A percentile compares a stretch with the other conserved stretches of the same genome.
Conservation (phyloP, 2,113 vertebrate genomes). For the Lipotes vexillifer region DNA sequence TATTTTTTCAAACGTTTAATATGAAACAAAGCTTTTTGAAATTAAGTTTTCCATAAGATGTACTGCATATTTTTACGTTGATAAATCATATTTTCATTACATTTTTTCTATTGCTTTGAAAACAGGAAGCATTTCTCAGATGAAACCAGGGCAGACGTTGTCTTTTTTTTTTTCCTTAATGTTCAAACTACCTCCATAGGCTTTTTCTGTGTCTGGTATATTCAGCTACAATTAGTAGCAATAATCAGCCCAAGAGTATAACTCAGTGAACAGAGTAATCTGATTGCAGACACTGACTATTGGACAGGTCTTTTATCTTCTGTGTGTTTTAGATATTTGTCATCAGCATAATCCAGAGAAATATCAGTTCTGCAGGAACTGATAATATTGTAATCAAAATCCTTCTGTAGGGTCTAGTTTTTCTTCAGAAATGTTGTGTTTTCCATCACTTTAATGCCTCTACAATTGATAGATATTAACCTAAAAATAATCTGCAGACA, state of each 20-base stretch:
- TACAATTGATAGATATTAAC: not conserved
- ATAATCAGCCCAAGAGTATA: not conserved
- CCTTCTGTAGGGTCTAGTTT: conserved; percentile 18
- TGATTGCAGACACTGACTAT: not conserved
- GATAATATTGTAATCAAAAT: not conserved
- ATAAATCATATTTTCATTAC: not conserved
- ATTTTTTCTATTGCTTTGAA: conserved; percentile 30
- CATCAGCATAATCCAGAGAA: not conserved
- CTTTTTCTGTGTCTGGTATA: not conserved
- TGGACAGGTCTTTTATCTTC: not conserved
- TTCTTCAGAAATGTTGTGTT: conserved; percentile 18
- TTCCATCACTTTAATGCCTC: conserved; percentile 7
- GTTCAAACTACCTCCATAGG: not conserved
- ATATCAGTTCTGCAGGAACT: not conserved
- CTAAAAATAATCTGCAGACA: not conserved
- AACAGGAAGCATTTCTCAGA: not conserved
- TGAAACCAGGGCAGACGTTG: not conserved
- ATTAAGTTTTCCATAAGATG: not conserved
- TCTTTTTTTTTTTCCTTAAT: not conserved
- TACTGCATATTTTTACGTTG: not conserved
- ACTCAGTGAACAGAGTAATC: not conserved
- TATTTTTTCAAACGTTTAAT: not conserved
- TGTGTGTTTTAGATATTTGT: not conserved
- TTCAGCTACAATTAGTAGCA: not conserved
- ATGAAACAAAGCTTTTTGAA: conserved; percentile 9